These are phyloP conservation scores for Chromoteleia sp. DNA, from an alignment of 2,888 invertebrate genomes.

Conservation along the genomic window DNA sequence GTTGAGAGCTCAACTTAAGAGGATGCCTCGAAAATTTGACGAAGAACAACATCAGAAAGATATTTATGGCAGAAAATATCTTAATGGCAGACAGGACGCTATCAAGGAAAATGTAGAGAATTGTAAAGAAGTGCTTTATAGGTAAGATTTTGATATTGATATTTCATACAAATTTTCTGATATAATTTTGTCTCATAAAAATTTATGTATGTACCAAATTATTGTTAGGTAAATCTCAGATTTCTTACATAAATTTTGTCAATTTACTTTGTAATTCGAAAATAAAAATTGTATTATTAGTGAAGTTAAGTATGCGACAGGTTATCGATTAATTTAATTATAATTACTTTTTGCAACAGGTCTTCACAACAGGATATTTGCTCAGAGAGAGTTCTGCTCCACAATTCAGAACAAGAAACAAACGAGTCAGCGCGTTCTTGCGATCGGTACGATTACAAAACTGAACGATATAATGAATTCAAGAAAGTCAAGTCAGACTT, in stretches of 20 bases:
- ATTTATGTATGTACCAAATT: too few species aligned
- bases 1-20: slow-evolving; percentile 84
- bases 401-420: slow-evolving; percentile 78
- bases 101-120: slow-evolving; percentile 82
- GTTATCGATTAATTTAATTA: too few species aligned
- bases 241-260: too few species aligned
- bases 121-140: slow-evolving; percentile 79
- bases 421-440: slow-evolving; percentile 76
- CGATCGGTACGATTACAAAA: slow-evolving; percentile 77
- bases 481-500: slow-evolving; percentile 81
- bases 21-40: slow-evolving; percentile 81
- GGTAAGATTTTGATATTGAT: slow-evolving; percentile 43
- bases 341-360: slow-evolving; percentile 55
- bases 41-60: slow-evolving; percentile 81
- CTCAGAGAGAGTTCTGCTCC: slow-evolving; percentile 78
- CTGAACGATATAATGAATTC: slow-evolving; percentile 81
- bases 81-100: slow-evolving; percentile 77
- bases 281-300: too few species aligned
- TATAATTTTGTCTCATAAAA: too few species aligned
- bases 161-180: too few species aligned
- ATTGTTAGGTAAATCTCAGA: too few species aligned
- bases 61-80: slow-evolving; percentile 77
- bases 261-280: too few species aligned
- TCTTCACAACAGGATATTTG: slow-evolving; percentile 79
- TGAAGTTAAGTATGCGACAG: too few species aligned